Percentiles rank a stretch among this genome's conserved stretches.
phyloP scores from a whole-genome alignment of 2,113 vertebrate species.

The Gallinago paraguaiae region DNA sequence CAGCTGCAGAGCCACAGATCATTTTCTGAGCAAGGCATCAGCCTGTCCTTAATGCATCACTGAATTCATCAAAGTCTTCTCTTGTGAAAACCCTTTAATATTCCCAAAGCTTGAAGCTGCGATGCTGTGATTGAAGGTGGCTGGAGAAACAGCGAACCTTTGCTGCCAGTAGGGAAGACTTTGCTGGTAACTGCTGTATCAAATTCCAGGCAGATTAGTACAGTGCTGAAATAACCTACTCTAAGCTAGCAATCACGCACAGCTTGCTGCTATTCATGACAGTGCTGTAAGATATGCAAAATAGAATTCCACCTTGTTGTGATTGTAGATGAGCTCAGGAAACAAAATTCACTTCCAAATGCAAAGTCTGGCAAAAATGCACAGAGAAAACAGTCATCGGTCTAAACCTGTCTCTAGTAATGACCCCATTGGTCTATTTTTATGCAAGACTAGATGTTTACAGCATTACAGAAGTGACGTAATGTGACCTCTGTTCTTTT shows the following conservation, averaged over 20 bases:
- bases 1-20: neutral
- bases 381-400: neutral
- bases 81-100: neutral
- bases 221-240: neutral
- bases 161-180: neutral
- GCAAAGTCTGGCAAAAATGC: neutral
- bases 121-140: neutral
- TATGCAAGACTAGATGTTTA: neutral
- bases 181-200: neutral
- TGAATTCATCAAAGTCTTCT: slow-evolving; percentile 24
- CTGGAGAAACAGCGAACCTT: neutral
- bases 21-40: slow-evolving; percentile 10
- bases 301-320: neutral
- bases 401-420: neutral
- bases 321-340: neutral
- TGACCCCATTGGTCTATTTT: neutral
- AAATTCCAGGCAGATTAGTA: slow-evolving; percentile 7
- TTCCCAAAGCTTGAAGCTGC: neutral
- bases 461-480: neutral
- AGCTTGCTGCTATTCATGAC: neutral
- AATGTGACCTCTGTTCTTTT: neutral
- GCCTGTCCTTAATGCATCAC: neutral
- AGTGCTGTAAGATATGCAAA: neutral
- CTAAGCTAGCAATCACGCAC: neutral
- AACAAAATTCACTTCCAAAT: neutral